These are phyloP conservation scores for Chitala chitala DNA, from an alignment of 2,113 vertebrate genomes.

Conservation along the genomic window DNA sequence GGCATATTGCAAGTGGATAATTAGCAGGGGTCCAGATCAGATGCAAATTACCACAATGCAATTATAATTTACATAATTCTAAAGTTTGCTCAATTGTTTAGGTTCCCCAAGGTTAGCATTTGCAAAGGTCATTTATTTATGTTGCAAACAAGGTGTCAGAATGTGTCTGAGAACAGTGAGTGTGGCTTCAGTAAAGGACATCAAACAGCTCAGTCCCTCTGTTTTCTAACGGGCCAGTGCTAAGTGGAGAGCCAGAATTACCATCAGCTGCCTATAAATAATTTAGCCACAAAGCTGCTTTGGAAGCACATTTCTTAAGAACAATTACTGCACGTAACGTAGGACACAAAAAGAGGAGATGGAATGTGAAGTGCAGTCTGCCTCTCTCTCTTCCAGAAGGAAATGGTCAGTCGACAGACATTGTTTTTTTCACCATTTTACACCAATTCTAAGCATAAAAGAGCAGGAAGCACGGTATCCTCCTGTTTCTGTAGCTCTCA, in stretches of 20 bases:
- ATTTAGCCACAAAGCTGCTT: slow-evolving; percentile 10
- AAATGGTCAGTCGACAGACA: neutral
- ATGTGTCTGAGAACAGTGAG: neutral
- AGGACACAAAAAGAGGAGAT: neutral
- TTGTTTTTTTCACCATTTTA: neutral
- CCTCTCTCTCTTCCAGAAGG: neutral
- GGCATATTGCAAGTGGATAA: neutral
- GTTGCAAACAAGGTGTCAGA: neutral
- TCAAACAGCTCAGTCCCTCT: neutral
- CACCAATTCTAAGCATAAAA: neutral
- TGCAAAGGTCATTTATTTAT: neutral
- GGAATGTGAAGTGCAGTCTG: neutral
- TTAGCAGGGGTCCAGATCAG: neutral
- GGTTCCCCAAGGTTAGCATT: neutral
- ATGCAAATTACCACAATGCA: slow-evolving; percentile 3
- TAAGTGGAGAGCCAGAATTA: neutral
- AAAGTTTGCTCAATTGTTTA: neutral
- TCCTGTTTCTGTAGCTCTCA: neutral
- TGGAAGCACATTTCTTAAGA: slow-evolving; percentile 12
- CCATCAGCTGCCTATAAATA: slow-evolving; percentile 16
- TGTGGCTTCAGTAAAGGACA: neutral
- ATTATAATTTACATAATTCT: neutral
- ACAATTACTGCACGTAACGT: neutral
- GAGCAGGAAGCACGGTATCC: neutral
- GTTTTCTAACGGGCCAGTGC: neutral